These are phyloP conservation scores for Pogonocherus hispidulus DNA, from an alignment of 2,888 invertebrate species.

Conservation along the genomic window DNA sequence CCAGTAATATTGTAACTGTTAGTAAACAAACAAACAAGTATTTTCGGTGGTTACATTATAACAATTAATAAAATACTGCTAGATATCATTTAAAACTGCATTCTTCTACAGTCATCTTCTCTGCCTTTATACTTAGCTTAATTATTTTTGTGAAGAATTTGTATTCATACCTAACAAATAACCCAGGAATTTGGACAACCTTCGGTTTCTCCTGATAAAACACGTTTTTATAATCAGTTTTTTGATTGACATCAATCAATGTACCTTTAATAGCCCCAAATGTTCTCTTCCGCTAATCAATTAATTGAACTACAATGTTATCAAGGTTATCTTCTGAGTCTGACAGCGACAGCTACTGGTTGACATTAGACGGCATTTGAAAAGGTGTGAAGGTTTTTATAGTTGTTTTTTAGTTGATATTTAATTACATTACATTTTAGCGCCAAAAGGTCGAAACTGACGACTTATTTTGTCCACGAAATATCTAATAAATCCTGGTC, in stretches of 20 bases:
- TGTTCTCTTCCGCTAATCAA: background rate
- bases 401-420: background rate
- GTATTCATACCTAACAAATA: no score
- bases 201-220: background rate
- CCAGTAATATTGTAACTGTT: no score
- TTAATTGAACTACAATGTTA: background rate
- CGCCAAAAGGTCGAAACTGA: background rate
- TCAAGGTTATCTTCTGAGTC: background rate
- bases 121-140: no score
- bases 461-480: background rate
- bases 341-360: background rate
- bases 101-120: no score
- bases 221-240: background rate
- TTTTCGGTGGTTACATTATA: no score
- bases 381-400: background rate
- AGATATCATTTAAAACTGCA: no score
- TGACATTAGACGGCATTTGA: background rate
- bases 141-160: no score
- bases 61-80: no score
- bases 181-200: background rate
- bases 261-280: background rate
- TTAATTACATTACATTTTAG: background rate
- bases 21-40: no score
- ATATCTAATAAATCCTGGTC: no score
- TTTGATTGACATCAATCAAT: background rate